These are phyloP conservation scores for Trinorchestia longiramus DNA, from an alignment of 1,140 invertebrate genomes.

Conservation along the genomic window DNA sequence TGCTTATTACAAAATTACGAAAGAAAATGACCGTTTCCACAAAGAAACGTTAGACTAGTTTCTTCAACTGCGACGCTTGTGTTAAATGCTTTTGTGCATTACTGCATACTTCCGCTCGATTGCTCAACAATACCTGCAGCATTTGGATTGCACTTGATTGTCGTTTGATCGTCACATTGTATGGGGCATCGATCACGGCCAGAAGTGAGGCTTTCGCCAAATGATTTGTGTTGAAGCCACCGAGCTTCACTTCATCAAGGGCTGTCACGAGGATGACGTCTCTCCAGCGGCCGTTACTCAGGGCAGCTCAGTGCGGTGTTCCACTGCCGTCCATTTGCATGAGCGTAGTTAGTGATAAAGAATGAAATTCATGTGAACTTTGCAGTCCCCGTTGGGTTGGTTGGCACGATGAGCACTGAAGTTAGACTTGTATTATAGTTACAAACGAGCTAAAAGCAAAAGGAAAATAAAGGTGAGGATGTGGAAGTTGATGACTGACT, in stretches of 20 bases:
- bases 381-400: not conserved
- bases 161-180: not conserved
- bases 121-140: not conserved
- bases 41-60: not conserved
- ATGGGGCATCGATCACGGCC: not conserved
- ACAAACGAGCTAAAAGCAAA: no score
- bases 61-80: not conserved
- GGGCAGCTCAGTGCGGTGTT: not conserved
- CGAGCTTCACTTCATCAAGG: not conserved
- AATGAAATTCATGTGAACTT: not conserved
- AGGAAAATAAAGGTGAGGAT: not conserved
- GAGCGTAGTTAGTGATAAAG: not conserved
- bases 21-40: not conserved
- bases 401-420: not conserved
- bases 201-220: not conserved
- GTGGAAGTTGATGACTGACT: no score
- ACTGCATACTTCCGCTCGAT: not conserved
- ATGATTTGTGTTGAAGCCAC: not conserved
- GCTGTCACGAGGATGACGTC: not conserved
- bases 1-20: not conserved
- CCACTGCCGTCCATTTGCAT: not conserved
- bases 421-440: no score
- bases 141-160: not conserved
- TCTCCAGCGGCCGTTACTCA: no score
- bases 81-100: not conserved